A percentile compares a stretch with the other conserved stretches of the same genome.
These are phyloP conservation scores for Melanogrammus aeglefinus DNA, from an alignment of 2,797 vertebrate species.

Conservation along the genomic window DNA sequence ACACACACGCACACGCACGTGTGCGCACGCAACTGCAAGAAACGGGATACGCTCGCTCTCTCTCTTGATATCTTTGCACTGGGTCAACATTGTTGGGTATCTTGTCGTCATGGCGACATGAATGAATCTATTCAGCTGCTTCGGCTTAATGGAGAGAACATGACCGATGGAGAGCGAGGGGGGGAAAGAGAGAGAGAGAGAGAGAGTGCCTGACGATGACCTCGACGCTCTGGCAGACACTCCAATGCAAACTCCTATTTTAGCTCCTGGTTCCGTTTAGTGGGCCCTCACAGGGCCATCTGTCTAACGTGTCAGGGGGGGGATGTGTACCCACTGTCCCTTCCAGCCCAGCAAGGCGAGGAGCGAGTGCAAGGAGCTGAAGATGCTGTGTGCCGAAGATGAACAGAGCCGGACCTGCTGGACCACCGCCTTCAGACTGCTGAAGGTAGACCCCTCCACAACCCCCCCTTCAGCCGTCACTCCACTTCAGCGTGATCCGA, in stretches of 20 bases:
- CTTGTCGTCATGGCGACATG: conserved; percentile 52
- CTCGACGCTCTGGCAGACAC: too few species aligned
- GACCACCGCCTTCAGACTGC: conserved; percentile 93
- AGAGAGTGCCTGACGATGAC: neutral
- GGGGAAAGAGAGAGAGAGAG: too few species aligned
- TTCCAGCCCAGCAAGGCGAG: conserved; percentile 86
- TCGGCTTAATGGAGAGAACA: conserved; percentile 21
- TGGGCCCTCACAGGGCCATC: too few species aligned
- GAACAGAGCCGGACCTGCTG: conserved; percentile 93
- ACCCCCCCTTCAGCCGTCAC: neutral
- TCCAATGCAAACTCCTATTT: too few species aligned
- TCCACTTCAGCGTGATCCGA: too few species aligned
- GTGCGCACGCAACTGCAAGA: too few species aligned
- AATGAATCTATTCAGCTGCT: conserved; percentile 44
- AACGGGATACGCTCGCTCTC: conserved; percentile 27
- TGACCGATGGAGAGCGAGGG: neutral
- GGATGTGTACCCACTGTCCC: neutral
- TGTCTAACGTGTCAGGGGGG: neutral
- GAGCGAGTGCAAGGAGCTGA: conserved; percentile 87
- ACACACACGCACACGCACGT: conserved; percentile 10
- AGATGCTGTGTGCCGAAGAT: conserved; percentile 93
- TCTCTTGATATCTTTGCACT: conserved; percentile 31
- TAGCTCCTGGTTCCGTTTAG: neutral
- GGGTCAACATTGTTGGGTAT: conserved; percentile 26
- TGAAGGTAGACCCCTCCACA: conserved; percentile 79